A percentile compares a stretch with the other conserved stretches of the same genome.
Evolutionary conservation across 2,113 vertebrate genomes (phyloP).

Genomic region (Heterotis niloticus): DNA sequence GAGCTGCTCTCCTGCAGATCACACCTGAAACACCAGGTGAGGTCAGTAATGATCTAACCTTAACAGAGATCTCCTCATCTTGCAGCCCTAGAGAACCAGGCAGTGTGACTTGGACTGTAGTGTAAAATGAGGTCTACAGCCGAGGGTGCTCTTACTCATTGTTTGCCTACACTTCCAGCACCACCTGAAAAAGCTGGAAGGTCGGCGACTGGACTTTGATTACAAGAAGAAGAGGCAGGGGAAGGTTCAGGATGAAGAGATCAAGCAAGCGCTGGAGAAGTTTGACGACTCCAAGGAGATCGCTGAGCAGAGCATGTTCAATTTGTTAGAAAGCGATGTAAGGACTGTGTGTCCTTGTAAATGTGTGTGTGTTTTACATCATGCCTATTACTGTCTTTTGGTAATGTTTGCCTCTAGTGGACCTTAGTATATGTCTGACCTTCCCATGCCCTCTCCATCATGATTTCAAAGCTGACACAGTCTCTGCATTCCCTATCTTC

Average conservation of each 20-base stretch:
- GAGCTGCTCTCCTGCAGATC: too few species aligned
- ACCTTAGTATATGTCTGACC: too few species aligned
- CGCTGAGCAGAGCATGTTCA: constrained; percentile 98
- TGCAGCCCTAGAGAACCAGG: too few species aligned
- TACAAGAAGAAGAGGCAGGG: constrained; percentile 98
- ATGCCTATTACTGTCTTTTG: neutral
- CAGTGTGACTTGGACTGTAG: too few species aligned
- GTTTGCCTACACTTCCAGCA: constrained; percentile 67
- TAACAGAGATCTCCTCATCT: too few species aligned
- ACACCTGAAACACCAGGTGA: too few species aligned
- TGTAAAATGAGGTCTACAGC: neutral
- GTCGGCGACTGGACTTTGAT: constrained; percentile 93
- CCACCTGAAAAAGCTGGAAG: constrained; percentile 94
- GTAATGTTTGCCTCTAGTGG: neutral
- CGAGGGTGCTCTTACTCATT: neutral
- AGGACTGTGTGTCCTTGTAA: constrained; percentile 49
- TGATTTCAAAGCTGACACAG: neutral
- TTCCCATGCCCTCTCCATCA: too few species aligned
- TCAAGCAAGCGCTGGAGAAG: constrained; percentile 93
- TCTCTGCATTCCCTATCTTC: neutral
- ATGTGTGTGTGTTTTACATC: neutral
- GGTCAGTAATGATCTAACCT: too few species aligned
- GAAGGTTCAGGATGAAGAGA: constrained; percentile 88
- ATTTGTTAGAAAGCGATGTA: constrained; percentile 95
- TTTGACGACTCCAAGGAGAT: constrained; percentile 97